A percentile compares a stretch with the other conserved stretches of the same genome.
Evolutionary conservation across 2,888 invertebrate species (phyloP).

Genomic region (Adineta ricciae): DNA sequence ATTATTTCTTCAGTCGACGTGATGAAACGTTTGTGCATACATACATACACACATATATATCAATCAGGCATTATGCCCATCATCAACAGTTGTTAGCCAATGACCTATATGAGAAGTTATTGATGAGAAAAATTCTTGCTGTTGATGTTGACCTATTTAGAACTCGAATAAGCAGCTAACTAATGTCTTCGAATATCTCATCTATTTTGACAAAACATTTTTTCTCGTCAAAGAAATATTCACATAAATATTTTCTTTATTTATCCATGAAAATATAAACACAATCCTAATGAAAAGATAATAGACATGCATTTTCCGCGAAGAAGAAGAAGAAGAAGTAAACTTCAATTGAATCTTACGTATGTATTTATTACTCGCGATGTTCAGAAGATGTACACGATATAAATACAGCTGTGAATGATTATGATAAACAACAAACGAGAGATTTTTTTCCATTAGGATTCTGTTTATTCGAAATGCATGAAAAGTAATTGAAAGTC

Average conservation of each 20-base stretch:
- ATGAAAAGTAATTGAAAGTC: background rate
- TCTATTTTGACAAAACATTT: background rate
- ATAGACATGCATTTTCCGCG: no score
- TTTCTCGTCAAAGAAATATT: background rate
- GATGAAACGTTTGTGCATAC: background rate
- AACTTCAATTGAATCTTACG: background rate
- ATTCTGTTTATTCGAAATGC: background rate
- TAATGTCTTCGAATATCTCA: background rate
- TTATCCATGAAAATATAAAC: background rate
- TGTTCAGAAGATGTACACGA: background rate
- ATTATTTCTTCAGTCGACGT: background rate
- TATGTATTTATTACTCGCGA: background rate
- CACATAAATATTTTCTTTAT: no score
- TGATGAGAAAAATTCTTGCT: background rate
- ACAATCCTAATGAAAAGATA: background rate
- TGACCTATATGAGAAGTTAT: background rate
- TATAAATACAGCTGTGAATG: constrained; percentile 21
- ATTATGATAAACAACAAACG: constrained; percentile 22
- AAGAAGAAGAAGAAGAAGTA: no score
- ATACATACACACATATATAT: no score
- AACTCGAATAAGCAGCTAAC: background rate
- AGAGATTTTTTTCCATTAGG: constrained; percentile 13
- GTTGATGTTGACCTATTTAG: background rate
- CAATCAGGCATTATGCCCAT: background rate
- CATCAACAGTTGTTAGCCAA: constrained; percentile 13